Percentiles rank a stretch among this genome's conserved stretches.
Evolutionary conservation across 2,113 vertebrate species (phyloP).

Genomic region (Oreotragus oreotragus): DNA sequence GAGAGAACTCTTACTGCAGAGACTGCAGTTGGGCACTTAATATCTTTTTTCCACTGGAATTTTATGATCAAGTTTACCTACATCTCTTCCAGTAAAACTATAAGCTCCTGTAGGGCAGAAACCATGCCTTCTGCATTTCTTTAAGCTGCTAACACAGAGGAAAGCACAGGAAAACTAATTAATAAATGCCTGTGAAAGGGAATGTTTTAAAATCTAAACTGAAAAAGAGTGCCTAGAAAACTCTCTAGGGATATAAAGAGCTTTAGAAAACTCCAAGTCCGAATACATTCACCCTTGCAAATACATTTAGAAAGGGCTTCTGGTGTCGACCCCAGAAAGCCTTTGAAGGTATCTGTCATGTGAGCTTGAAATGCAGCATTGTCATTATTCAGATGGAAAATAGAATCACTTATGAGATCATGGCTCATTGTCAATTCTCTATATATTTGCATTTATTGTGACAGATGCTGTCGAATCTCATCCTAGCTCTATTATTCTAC

Average conservation of each 20-base stretch:
- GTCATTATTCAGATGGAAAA: conserved; percentile 73
- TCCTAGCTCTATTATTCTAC: conserved; percentile 69
- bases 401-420: conserved; percentile 75
- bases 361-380: conserved; percentile 59
- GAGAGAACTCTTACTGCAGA: not conserved
- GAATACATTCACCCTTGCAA: conserved; percentile 21
- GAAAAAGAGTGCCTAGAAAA: not conserved
- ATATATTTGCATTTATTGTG: conserved; percentile 78
- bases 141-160: not conserved
- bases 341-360: conserved; percentile 50
- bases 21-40: not conserved
- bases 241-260: conserved; percentile 24
- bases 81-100: not conserved
- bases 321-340: not conserved
- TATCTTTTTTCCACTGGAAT: not conserved
- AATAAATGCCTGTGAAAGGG: not conserved
- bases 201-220: conserved; percentile 11
- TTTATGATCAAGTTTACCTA: not conserved
- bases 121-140: not conserved
- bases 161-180: conserved; percentile 26
- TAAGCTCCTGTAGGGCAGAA: not conserved
- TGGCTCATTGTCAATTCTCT: conserved; percentile 73
- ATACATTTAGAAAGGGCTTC: conserved; percentile 14
- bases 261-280: conserved; percentile 34
- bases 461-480: conserved; percentile 74